Conservation (phyloP, 2,888 invertebrate genomes). For the Leucophenga montana region DNA sequence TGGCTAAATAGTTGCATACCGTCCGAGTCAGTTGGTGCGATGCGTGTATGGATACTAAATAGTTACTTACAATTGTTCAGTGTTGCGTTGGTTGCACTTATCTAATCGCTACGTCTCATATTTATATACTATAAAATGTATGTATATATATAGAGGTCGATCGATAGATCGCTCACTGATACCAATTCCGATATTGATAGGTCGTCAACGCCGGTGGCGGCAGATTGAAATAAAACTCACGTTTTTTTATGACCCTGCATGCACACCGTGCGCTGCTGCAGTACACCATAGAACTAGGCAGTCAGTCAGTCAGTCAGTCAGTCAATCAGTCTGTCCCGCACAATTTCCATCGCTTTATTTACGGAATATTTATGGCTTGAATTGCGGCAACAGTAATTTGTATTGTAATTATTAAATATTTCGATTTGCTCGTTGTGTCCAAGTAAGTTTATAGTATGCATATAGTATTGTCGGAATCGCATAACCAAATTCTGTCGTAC, state of each 20-base stretch:
- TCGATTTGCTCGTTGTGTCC: conserved; percentile 30
- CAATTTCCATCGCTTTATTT: conserved; percentile 14
- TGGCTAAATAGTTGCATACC: background rate
- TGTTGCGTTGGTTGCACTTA: background rate
- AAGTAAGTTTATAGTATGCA: conserved; percentile 29
- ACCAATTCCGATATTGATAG: conserved; percentile 57
- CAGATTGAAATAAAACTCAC: conserved; percentile 65
- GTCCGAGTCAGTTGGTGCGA: background rate
- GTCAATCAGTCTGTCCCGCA: background rate
- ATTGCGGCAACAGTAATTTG: conserved; percentile 58
- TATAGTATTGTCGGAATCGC: background rate
- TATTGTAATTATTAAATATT: conserved; percentile 58
- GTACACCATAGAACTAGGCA: background rate
- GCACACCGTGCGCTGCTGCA: conserved; percentile 36
- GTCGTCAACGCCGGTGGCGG: conserved; percentile 58
- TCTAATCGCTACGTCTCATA: conserved; percentile 6
- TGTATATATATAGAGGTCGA: background rate
- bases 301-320: background rate
- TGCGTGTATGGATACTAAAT: background rate
- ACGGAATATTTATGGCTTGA: conserved; percentile 54
- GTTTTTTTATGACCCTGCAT: conserved; percentile 53
- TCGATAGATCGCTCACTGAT: conserved; percentile 8
- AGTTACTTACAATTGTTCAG: too few relatives aligned
- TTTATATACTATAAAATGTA: too few relatives aligned
- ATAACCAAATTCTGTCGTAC: background rate